Evolutionary conservation across 2,888 invertebrate genomes (phyloP).

Genomic region (Heteromyza rotundicornis): DNA sequence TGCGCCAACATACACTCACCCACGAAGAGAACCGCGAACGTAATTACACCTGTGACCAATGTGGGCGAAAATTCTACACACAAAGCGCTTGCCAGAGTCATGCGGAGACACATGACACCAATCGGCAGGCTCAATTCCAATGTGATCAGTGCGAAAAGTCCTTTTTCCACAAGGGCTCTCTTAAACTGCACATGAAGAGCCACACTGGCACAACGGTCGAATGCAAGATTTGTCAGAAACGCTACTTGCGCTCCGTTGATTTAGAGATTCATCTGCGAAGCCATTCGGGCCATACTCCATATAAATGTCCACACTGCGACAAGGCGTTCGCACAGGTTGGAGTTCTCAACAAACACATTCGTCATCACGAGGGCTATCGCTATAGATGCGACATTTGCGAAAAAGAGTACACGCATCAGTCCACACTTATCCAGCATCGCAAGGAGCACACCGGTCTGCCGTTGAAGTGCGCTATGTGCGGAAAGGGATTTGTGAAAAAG

Average conservation of each 20-base stretch:
- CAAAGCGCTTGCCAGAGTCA: conserved; percentile 38
- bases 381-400: conserved; percentile 35
- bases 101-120: conserved; percentile 36
- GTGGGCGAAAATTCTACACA: conserved; percentile 40
- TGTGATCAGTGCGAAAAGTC: conserved; percentile 35
- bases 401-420: conserved; percentile 28
- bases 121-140: conserved; percentile 33
- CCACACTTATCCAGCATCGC: conserved; percentile 24
- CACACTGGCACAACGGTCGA: conserved; percentile 38
- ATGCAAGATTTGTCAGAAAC: conserved; percentile 34
- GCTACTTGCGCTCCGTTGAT: conserved; percentile 35
- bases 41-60: conserved; percentile 37
- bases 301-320: conserved; percentile 33
- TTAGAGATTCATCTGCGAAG: conserved; percentile 35
- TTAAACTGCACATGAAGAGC: conserved; percentile 38
- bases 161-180: conserved; percentile 35
- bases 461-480: conserved; percentile 25
- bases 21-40: conserved; percentile 34
- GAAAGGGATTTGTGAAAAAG: conserved; percentile 22
- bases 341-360: conserved; percentile 30
- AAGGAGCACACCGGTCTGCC: conserved; percentile 29
- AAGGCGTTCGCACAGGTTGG: conserved; percentile 27
- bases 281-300: conserved; percentile 38
- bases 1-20: conserved; percentile 33
- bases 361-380: conserved; percentile 33